These are phyloP conservation scores for Sesamia inferens DNA, from an alignment of 2,888 invertebrate genomes.

Conservation along the genomic window DNA sequence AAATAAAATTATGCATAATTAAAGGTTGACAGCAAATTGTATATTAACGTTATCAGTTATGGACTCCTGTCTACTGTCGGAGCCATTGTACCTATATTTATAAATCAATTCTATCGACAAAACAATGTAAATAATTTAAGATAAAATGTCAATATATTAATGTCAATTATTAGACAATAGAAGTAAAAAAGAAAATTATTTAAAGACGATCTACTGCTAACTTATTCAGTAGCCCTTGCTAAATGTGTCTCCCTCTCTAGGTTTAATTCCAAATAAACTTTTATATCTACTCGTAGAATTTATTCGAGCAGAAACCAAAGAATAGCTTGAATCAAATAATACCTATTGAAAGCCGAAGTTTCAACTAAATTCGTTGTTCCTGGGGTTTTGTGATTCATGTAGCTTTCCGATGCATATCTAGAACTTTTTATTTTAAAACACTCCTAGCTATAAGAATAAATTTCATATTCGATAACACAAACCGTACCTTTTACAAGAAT, in stretches of 20 bases:
- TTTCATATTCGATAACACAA: slow-evolving; percentile 36
- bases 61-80: no score
- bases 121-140: neutral
- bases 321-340: slow-evolving; percentile 31
- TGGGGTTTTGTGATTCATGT: slow-evolving; percentile 30
- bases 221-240: neutral
- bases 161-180: neutral
- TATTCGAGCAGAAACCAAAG: neutral
- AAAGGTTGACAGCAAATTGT: no score
- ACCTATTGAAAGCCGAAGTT: slow-evolving; percentile 13
- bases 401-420: slow-evolving; percentile 21
- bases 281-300: neutral
- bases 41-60: no score
- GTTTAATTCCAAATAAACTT: neutral
- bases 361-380: slow-evolving; percentile 42
- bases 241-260: neutral
- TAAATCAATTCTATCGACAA: neutral
- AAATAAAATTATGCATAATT: no score
- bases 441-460: slow-evolving; percentile 38
- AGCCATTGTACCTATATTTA: neutral
- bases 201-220: neutral
- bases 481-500: neutral
- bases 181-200: neutral
- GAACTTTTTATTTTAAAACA: slow-evolving; percentile 38
- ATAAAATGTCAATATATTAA: neutral